These are phyloP conservation scores for Cephonodes hylas DNA, from an alignment of 2,888 invertebrate genomes.

Conservation along the genomic window DNA sequence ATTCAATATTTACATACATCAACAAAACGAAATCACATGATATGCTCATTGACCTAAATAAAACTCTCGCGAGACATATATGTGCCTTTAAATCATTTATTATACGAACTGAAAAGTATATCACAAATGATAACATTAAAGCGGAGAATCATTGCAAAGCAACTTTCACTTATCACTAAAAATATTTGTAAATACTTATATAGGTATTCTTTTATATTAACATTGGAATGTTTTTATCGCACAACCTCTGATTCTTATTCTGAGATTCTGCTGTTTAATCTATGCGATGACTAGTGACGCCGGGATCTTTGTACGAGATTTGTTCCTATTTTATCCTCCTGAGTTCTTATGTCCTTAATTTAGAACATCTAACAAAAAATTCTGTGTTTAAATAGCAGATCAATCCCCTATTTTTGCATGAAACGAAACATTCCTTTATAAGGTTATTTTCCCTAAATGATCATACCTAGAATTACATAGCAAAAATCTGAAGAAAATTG, in stretches of 20 bases:
- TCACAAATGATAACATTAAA: conserved; percentile 23
- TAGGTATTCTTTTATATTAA: conserved; percentile 15
- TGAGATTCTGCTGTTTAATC: conserved; percentile 32
- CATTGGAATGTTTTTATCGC: conserved; percentile 36
- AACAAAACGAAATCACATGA: conserved; percentile 42
- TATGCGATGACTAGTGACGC: conserved; percentile 48
- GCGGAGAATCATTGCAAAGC: conserved; percentile 25
- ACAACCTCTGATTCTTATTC: conserved; percentile 35
- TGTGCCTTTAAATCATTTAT: neutral
- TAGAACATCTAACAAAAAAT: too few relatives aligned
- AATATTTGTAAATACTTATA: conserved; percentile 2
- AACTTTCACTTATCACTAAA: conserved; percentile 26
- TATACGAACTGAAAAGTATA: conserved; percentile 21
- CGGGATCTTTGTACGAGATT: conserved; percentile 15
- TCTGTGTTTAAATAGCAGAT: too few relatives aligned
- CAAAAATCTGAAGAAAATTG: too few relatives aligned
- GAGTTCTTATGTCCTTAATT: too few relatives aligned
- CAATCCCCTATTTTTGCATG: too few relatives aligned
- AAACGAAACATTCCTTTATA: too few relatives aligned
- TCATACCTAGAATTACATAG: too few relatives aligned
- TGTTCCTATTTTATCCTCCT: too few relatives aligned
- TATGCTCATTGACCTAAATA: conserved; percentile 29
- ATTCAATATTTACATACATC: conserved; percentile 69
- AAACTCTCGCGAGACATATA: neutral
- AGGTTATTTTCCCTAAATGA: too few relatives aligned